Base-by-base conservation (phyloP, 2,113 vertebrate genomes). In the Myocastor coypus region DNA sequence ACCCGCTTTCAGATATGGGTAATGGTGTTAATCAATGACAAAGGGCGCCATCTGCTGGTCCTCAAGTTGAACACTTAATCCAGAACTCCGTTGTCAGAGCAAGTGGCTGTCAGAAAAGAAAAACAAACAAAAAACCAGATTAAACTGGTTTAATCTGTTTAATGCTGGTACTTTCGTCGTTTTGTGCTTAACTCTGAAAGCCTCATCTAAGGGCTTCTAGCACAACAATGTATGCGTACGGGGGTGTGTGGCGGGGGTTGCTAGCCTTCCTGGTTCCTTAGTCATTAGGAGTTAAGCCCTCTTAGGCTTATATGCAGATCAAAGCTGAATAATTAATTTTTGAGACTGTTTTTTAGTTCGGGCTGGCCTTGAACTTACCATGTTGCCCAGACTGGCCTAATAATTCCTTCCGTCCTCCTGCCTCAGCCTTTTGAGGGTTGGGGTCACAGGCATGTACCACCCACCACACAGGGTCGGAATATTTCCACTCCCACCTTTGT, bases 41-140 rank as follows among this genome's bases (percentile, higher is more conserved):
- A 98, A 98, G 90, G 96, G 95, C 98, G 98, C 98, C 98, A 98
- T 98, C 98, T 98, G 97, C 98, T 98, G 98, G 97, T 1, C 26
- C 0, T 64, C 2, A 0, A 1, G 71, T 80, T 92, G 91, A 96
- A 97, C 63, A 90, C 42, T 63, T 46, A n/a, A 57, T 80, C 92
- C 91, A 55, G 97, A 97, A 95, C 92, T 66, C 82, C 55, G 84
- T 97, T 96, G 93, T 96, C 96, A 82, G 90, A 96, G 68, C 57
- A 75, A 37, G 63, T 71, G 30, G 93, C 95, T 97, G 97, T 97
- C 94, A 63, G 86, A 95, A 98, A 94, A 97, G 16, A 8, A 81
- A 93, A 42, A 93, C 92, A 97, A 95, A 96, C 64, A 32, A 63
- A 17, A 57, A 57, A 57, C 20, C 46, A 78, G 52, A 28, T 46